Conservation (phyloP, 2,113 vertebrate genomes). For the Gasterosteus nipponicus region DNA sequence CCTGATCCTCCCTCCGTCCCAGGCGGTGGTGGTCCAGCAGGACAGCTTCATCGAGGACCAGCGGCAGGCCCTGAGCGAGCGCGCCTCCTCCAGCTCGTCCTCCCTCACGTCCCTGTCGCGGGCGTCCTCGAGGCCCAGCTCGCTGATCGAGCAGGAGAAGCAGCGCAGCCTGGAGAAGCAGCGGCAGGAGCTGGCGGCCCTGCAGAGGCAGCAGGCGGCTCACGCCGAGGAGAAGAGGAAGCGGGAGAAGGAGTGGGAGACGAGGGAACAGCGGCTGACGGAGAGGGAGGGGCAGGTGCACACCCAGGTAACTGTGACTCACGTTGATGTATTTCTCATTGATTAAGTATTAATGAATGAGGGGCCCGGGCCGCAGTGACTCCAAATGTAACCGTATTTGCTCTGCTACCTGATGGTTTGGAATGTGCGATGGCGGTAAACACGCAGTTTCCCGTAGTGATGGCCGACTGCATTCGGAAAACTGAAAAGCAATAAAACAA, state of each 20-base stretch:
- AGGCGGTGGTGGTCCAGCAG: constrained; percentile 95
- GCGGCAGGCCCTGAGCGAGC: constrained; percentile 88
- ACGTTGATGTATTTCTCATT: background rate
- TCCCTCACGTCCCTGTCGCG: constrained; percentile 70
- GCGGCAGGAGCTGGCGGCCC: constrained; percentile 91
- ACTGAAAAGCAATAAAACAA: background rate
- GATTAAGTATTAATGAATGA: too few relatives aligned
- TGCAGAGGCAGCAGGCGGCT: constrained; percentile 89
- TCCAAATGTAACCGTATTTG: background rate
- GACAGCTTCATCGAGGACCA: constrained; percentile 96
- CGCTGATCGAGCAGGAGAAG: constrained; percentile 96
- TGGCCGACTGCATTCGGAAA: background rate
- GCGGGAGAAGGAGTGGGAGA: constrained; percentile 88
- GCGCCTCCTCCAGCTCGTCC: constrained; percentile 70
- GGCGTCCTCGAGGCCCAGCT: constrained; percentile 82
- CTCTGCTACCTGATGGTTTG: background rate
- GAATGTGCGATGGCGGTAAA: background rate
- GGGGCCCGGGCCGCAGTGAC: background rate
- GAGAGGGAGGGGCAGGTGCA: constrained; percentile 83
- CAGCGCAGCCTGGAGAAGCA: constrained; percentile 96
- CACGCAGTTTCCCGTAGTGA: background rate
- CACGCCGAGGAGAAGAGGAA: constrained; percentile 87
- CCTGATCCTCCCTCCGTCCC: background rate
- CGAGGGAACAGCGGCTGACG: constrained; percentile 82
- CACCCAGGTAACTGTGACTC: constrained; percentile 60